phyloP scores from a whole-genome alignment of 2,113 vertebrate species.

The Gambusia holbrooki region DNA sequence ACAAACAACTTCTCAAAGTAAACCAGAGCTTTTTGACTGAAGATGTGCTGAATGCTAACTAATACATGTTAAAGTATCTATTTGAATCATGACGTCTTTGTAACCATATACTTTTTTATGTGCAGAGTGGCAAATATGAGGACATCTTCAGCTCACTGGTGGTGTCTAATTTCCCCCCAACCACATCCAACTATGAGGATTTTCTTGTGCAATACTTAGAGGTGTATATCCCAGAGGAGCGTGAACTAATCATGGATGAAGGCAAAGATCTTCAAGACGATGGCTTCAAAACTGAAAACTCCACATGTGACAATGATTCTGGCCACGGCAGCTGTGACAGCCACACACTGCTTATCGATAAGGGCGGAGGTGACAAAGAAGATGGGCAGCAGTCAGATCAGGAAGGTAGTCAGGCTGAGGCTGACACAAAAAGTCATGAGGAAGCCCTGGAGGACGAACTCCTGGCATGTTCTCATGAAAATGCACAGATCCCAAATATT shows the following conservation, averaged over 20 bases:
- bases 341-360: constrained; percentile 86
- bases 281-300: constrained; percentile 68
- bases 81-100: not conserved
- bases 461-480: constrained; percentile 23
- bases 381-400: constrained; percentile 27
- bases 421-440: not conserved
- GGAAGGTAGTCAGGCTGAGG: constrained; percentile 18
- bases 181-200: constrained; percentile 84
- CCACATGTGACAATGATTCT: constrained; percentile 86
- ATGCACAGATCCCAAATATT: constrained; percentile 38
- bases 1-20: constrained; percentile 90
- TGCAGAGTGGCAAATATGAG: constrained; percentile 87
- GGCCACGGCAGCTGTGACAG: constrained; percentile 92
- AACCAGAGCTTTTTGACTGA: constrained; percentile 28
- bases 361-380: constrained; percentile 71
- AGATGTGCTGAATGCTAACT: not conserved
- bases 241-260: constrained; percentile 81
- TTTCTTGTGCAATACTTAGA: constrained; percentile 91
- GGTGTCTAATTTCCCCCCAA: constrained; percentile 87
- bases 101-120: constrained; percentile 31
- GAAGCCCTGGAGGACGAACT: constrained; percentile 37
- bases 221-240: constrained; percentile 85
- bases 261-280: constrained; percentile 68
- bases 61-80: not conserved
- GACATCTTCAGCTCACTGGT: constrained; percentile 86